These are phyloP conservation scores for Prosopocoilus inquinatus DNA, from an alignment of 2,888 invertebrate species.

Conservation along the genomic window DNA sequence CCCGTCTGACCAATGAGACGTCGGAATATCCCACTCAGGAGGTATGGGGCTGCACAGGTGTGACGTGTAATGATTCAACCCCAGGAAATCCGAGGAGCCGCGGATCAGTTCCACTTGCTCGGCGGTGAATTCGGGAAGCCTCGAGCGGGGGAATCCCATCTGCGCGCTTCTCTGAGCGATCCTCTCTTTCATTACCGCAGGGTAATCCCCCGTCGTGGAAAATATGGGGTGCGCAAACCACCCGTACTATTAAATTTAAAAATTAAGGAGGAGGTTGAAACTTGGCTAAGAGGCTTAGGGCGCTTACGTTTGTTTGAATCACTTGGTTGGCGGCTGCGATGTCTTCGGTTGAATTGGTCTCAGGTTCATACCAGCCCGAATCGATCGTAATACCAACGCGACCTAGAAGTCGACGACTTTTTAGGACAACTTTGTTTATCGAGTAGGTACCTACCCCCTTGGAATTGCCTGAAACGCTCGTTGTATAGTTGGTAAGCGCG, in stretches of 20 bases:
- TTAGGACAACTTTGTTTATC: background rate
- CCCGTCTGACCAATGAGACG: slow-evolving; percentile 49
- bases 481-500: slow-evolving; percentile 60
- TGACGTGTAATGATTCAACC: slow-evolving; percentile 72
- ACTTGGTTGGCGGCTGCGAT: slow-evolving; percentile 55
- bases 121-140: slow-evolving; percentile 61
- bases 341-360: slow-evolving; percentile 50
- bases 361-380: slow-evolving; percentile 57
- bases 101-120: slow-evolving; percentile 60
- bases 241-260: slow-evolving; percentile 53
- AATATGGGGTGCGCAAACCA: slow-evolving; percentile 70
- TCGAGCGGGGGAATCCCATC: slow-evolving; percentile 60
- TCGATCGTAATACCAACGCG: slow-evolving; percentile 60
- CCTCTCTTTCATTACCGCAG: slow-evolving; percentile 60
- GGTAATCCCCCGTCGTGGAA: slow-evolving; percentile 64
- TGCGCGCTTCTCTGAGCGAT: slow-evolving; percentile 57
- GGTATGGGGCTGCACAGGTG: slow-evolving; percentile 27
- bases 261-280: background rate
- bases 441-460: slow-evolving; percentile 34
- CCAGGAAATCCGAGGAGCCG: slow-evolving; percentile 69
- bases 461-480: slow-evolving; percentile 47
- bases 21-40: slow-evolving; percentile 26
- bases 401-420: slow-evolving; percentile 54
- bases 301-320: slow-evolving; percentile 53
- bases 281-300: slow-evolving; percentile 38